Base-by-base conservation (phyloP, 2,797 vertebrate genomes). In the Alfaro cultratus region DNA sequence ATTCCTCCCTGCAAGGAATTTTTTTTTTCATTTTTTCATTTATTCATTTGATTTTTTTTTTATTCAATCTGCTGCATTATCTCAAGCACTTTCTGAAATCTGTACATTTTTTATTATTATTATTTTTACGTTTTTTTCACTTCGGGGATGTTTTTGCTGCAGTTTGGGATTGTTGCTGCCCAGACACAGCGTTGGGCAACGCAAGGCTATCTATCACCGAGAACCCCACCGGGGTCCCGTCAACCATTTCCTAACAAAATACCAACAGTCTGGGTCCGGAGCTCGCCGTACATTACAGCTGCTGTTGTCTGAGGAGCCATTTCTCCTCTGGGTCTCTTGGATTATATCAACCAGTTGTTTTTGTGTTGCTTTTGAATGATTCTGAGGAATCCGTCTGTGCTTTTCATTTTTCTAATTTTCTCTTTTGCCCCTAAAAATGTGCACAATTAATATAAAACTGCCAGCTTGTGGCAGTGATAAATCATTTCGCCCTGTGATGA, bases 181-280 rank as follows among this genome's bases (percentile, higher is more conserved):
- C 45, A 49, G 62, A 34, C 2, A 11, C 46, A 18, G 29, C 29
- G 16, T 43, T 51, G 29, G 67, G 47, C 76, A 31, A 29, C 29
- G 26, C 39, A 31, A 71, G 49, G 47, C 76, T 21, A 53, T 71
- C 49, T 26, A 78, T 53, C 76, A 71, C 7, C 1, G 53, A 78
- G n/a, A 34, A 10, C 46, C 46, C 62, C 36, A 0, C 7, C 71
- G 67, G 64, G 49, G 36, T 55, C 51, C 67, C 3, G 49, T 29
- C 49, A 70, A 36, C 13, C 36, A 46, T 67, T 78, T 26, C 51
- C 47, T 71, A 55, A 77, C 76, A 77, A 51, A 70, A 36, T 29
- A 18, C 46, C 34, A 41, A 64, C 49, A 46, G n/a, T 76, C 64
- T 51, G 57, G 57, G 31, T 64, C 67, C 1, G 9, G 41, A 75